These are phyloP conservation scores for Campoplex capitator DNA, from an alignment of 2,888 invertebrate species.

Conservation along the genomic window DNA sequence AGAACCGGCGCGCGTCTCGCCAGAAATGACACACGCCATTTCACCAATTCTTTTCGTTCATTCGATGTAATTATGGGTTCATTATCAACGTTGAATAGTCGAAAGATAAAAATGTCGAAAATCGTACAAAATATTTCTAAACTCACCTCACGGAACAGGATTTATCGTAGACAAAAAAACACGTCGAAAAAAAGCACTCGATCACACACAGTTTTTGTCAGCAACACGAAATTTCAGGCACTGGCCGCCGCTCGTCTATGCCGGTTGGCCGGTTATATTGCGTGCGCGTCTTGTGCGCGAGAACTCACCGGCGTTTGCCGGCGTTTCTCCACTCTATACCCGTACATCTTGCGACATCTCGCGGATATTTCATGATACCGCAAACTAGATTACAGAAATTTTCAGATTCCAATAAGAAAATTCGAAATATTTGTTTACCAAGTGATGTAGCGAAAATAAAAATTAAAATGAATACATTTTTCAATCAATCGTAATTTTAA, in stretches of 20 bases:
- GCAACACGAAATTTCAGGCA: slow-evolving; percentile 59
- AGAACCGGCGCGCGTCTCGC: slow-evolving; percentile 61
- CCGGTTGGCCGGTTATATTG: slow-evolving; percentile 52
- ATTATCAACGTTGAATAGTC: not conserved
- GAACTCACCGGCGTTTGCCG: slow-evolving; percentile 44
- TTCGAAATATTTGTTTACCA: not conserved
- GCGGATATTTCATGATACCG: slow-evolving; percentile 13
- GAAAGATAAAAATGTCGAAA: not conserved
- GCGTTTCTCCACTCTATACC: slow-evolving; percentile 12
- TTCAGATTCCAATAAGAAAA: not conserved
- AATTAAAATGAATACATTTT: not conserved
- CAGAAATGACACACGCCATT: slow-evolving; percentile 60
- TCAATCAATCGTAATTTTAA: not conserved
- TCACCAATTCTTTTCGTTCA: slow-evolving; percentile 26
- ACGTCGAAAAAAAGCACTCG: slow-evolving; percentile 60
- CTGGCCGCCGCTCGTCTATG: slow-evolving; percentile 61
- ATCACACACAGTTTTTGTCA: slow-evolving; percentile 55
- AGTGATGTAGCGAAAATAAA: not conserved
- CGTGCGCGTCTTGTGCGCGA: slow-evolving; percentile 60
- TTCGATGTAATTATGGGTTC: slow-evolving; percentile 28
- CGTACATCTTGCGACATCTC: slow-evolving; percentile 43
- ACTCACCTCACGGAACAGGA: slow-evolving; percentile 53
- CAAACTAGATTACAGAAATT: not conserved
- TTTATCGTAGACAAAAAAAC: slow-evolving; percentile 47
- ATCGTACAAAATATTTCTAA: not conserved